Base-by-base conservation (phyloP, 1,140 invertebrate genomes). In the Halictus rubicundus region DNA sequence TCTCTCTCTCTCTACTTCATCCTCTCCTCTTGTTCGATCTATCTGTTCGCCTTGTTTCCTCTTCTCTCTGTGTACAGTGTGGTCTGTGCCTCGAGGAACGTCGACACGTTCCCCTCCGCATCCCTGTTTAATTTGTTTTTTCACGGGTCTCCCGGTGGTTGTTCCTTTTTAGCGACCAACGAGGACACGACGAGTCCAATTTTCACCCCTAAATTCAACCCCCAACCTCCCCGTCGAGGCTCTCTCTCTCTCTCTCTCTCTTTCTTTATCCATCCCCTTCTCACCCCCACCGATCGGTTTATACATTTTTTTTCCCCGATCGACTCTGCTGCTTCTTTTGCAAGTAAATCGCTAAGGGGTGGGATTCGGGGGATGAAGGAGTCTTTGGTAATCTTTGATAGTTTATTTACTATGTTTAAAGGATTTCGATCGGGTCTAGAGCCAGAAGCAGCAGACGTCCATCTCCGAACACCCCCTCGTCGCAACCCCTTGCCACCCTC, bases 161-260 rank as follows among this genome's bases (percentile, higher is more conserved):
- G 32, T 84, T 79, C 37, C 68, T 83, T 64, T 32, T 71, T 81
- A 78, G 46, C 89, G 91, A 92, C 91, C 92, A 92, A 88, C 92
- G 90, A 92, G 92, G 90, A 91, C 86, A 88, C 86, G 88, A 92
- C 92, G 92, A 91, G 88, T 78, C 69, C 78, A 81, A 60, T 73
- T 78, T 32, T 61, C 65, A 78, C 75, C 76, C 63, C 72, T 46
- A 46, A 14, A 32, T 69, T 76, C 32, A 59, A 52, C 14, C 76
- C 72, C 76, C 68, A 27, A 70, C 32, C 69, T 42, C 14, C n/a
- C 65, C n/a, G 64, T 2, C 39, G n/a, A 25, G n/a, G 0, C 4
- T 3, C n/a, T 32, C 12, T 27, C 42, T n/a, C 46, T 21, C 39
- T 32, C 25, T n/a, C 23, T 2, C 19, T 39, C 46, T 5, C 42